Percentiles rank a stretch among this genome's conserved stretches.
phyloP scores from a whole-genome alignment of 2,113 vertebrate species.

The Monarcha castaneiventris region DNA sequence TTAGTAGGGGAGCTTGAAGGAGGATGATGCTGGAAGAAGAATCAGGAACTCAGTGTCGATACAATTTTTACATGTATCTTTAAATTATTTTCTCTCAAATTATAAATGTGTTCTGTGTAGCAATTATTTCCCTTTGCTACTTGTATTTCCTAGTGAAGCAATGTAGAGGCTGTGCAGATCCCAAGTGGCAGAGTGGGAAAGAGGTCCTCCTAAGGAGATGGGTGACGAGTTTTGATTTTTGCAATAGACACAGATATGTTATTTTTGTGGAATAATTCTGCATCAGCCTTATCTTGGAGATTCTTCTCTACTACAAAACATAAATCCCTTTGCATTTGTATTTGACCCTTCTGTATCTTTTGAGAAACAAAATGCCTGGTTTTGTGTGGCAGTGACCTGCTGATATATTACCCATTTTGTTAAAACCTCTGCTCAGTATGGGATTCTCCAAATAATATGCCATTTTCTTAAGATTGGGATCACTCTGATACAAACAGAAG shows the following conservation, averaged over 20 bases:
- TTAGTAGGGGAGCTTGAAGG: not conserved
- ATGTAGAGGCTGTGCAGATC: not conserved
- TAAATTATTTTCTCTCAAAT: not conserved
- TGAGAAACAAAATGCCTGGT: not conserved
- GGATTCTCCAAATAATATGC: not conserved
- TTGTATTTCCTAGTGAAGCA: not conserved
- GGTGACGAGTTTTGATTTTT: not conserved
- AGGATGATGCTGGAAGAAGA: not conserved
- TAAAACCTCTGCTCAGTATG: not conserved
- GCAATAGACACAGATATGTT: not conserved
- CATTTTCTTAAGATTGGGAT: not conserved
- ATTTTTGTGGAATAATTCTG: not conserved
- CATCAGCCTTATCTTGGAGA: not conserved
- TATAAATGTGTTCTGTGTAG: fast-evolving
- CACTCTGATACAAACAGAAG: not conserved
- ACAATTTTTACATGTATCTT: not conserved
- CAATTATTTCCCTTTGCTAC: not conserved
- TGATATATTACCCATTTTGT: not conserved
- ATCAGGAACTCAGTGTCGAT: fast-evolving
- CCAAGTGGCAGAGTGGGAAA: not conserved
- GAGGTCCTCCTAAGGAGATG: not conserved
- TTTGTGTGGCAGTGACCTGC: not conserved
- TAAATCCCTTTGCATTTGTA: not conserved
- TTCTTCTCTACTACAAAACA: not conserved
- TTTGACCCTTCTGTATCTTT: not conserved